Evolutionary conservation across 2,888 invertebrate genomes (phyloP), one percentile per base, ranked within the genome.

Genomic region (Tenthredo scrophulariae): DNA sequence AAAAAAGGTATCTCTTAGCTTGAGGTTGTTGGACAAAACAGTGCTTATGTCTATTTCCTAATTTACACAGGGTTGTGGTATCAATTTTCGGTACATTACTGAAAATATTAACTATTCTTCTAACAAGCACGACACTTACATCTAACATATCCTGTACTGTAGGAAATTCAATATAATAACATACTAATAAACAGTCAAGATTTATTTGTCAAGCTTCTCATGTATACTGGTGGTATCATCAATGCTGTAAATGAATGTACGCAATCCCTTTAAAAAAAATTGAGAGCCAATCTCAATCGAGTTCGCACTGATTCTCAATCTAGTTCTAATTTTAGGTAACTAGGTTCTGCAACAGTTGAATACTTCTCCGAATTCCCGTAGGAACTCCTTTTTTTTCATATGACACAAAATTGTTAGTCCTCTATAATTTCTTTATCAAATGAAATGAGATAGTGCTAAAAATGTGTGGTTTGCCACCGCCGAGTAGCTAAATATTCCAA

Each of bases 61-160:
- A 67, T 33, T 67, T 22, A 62, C 62, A 62, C 10, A 62, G 62
- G 22, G 22, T 26, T 9, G 62, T 62, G 62, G 62, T 62, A 62
- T 62, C 9, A 62, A 13, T 13, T 26, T 62, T 13, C 2, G 10
- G 26, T 13, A 13, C 10, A 62, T 62, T 26, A 2, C 33, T 67
- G 15, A 33, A 18, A 18, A 18, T 37, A 62, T 80, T n/a, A 80
- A 85, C 84, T 43, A 74, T 46, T 26, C 40, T 22, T 43, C 4
- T 43, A 46, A n/a, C n/a, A 40, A 33, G 13, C 18, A n/a, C 72
- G 46, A 70, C 37, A 70, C 15, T 33, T 70, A 70, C 15, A 33
- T 15, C 15, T 70, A 70, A 70, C 72, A 72, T 72, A 40, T n/a
- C 37, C 62, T 15, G 13, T 22, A 22, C 62, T 15, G 13, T 22